Conservation (phyloP, 1,140 invertebrate genomes). For the Cotesia glomerata region DNA sequence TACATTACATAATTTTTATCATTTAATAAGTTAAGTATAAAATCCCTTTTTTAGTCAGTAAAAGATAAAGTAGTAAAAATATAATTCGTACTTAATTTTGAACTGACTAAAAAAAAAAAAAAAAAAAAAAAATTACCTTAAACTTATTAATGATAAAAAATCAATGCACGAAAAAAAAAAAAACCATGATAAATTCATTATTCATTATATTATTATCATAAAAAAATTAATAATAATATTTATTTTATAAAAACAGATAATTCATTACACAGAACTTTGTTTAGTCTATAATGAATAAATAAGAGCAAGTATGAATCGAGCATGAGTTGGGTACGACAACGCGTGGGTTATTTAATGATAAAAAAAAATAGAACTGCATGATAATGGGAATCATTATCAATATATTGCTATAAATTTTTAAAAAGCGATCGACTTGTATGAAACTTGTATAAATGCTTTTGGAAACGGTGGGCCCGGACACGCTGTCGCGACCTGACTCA, state of each 20-base stretch:
- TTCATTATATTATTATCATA: too few species aligned
- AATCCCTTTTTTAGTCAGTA: too few species aligned
- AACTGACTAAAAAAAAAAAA: too few species aligned
- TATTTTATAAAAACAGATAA: background rate
- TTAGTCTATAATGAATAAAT: conserved; percentile 10
- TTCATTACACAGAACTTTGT: conserved; percentile 15
- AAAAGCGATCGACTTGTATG: background rate
- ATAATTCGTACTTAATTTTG: too few species aligned
- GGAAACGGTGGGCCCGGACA: conserved; percentile 50
- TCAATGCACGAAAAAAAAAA: too few species aligned
- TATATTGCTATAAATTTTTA: conserved; percentile 10
- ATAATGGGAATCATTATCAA: background rate
- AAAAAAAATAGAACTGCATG: conserved; percentile 6
- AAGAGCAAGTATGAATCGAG: conserved; percentile 27
- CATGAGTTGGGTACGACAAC: conserved; percentile 56
- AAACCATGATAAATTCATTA: too few species aligned
- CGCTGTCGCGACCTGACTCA: conserved; percentile 52
- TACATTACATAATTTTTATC: background rate
- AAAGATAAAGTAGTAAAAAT: too few species aligned
- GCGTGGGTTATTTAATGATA: conserved; percentile 33
- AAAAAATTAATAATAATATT: too few species aligned
- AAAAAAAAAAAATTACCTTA: too few species aligned
- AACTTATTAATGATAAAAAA: too few species aligned
- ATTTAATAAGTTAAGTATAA: too few species aligned
- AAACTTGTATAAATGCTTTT: conserved; percentile 35